A percentile compares a stretch with the other conserved stretches of the same genome.
Conservation (phyloP, 1,140 invertebrate species). For the Conopomorpha cramerella region DNA sequence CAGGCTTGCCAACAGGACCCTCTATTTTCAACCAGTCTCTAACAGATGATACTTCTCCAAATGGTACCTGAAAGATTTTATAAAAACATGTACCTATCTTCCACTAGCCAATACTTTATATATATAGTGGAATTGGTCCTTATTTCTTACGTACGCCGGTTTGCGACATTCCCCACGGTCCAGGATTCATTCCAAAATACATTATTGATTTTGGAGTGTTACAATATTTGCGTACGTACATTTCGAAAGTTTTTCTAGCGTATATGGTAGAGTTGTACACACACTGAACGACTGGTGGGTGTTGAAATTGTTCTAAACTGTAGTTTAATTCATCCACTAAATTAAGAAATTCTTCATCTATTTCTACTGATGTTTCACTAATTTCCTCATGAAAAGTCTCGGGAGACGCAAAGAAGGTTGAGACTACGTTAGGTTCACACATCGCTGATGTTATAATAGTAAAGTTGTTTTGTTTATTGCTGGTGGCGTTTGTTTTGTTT, state of each 20-base stretch:
- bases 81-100: too few species aligned
- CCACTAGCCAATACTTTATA: conserved; percentile 6
- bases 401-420: too few species aligned
- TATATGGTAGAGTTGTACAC: conserved; percentile 87
- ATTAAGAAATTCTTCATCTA: conserved; percentile 22
- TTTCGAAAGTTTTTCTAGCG: conserved; percentile 73
- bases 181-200: conserved; percentile 92
- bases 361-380: too few species aligned
- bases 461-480: too few species aligned
- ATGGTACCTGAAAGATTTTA: conserved; percentile 71
- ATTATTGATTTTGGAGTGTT: conserved; percentile 71
- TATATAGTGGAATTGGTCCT: too few species aligned
- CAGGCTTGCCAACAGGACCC: conserved; percentile 74
- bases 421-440: too few species aligned
- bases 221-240: conserved; percentile 64
- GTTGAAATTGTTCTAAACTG: conserved; percentile 15
- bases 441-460: too few species aligned
- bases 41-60: conserved; percentile 84
- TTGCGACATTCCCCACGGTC: conserved; percentile 93
- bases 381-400: too few species aligned
- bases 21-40: conserved; percentile 77
- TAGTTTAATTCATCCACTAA: conserved; percentile 24
- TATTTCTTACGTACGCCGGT: conserved; percentile 85
- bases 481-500: too few species aligned
- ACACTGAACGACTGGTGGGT: conserved; percentile 24